Evolutionary conservation across 2,797 vertebrate species (phyloP).

Genomic region (Emys orbicularis): DNA sequence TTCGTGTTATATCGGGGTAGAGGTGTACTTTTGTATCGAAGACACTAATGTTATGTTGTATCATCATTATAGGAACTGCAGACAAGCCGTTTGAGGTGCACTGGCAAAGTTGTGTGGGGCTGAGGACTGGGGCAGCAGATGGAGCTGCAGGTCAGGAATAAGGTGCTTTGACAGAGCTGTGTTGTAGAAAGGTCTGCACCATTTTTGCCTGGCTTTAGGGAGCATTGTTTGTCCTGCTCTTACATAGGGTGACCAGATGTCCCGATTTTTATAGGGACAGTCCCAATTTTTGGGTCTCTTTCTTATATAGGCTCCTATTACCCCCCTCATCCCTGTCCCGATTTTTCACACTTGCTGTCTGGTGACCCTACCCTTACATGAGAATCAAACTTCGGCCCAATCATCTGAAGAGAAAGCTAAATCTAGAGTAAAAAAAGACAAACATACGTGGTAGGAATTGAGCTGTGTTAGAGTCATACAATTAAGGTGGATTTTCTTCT

Average conservation of each 20-base stretch:
- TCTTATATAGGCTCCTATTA: no score
- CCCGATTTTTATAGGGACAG: no score
- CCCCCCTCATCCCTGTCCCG: no score
- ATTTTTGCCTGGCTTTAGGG: not conserved
- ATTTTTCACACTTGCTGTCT: no score
- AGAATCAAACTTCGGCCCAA: not conserved
- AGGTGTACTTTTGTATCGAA: not conserved
- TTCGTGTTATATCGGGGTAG: no score
- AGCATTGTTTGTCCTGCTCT: not conserved
- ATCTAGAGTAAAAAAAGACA: not conserved
- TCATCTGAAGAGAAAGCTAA: not conserved
- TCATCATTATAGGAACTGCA: rapidly evolving
- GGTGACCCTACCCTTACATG: not conserved
- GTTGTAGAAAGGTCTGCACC: rapidly evolving
- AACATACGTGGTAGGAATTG: not conserved
- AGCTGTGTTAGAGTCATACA: not conserved
- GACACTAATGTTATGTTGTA: not conserved
- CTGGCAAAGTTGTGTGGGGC: not conserved
- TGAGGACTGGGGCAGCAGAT: rapidly evolving
- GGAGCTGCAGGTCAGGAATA: not conserved
- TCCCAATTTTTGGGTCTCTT: no score
- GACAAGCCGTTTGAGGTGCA: not conserved
- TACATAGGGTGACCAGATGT: not conserved
- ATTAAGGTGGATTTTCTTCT: not conserved
- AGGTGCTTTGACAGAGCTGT: rapidly evolving